Conservation (phyloP, 2,113 vertebrate species). For the Xiphorhynchus elegans region DNA sequence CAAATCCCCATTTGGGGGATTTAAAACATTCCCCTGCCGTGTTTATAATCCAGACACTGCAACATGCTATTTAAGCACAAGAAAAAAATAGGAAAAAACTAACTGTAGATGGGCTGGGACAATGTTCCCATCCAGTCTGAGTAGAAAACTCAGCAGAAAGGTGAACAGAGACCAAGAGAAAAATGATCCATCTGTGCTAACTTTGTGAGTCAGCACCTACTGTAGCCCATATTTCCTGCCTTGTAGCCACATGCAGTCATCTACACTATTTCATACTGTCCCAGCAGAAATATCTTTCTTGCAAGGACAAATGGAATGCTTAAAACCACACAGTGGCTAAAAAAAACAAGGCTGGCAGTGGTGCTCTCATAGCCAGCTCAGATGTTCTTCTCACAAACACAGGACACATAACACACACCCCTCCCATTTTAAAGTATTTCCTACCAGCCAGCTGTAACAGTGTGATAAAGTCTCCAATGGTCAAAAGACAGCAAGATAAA, state of each 20-base stretch:
- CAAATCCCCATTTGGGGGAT: slow-evolving; percentile 34
- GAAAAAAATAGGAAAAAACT: background rate
- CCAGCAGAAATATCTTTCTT: background rate
- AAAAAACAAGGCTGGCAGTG: background rate
- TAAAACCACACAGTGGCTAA: background rate
- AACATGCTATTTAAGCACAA: background rate
- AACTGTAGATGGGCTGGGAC: background rate
- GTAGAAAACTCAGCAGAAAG: background rate
- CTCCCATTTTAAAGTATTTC: background rate
- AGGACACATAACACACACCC: fast-evolving
- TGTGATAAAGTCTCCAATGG: background rate
- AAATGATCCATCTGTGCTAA: background rate
- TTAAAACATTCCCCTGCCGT: background rate
- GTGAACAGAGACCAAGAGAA: background rate
- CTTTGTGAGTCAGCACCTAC: background rate
- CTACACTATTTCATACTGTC: background rate
- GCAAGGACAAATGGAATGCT: background rate
- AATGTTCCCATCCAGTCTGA: background rate
- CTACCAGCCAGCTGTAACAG: background rate
- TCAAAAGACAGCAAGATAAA: background rate
- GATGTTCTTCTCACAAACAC: background rate
- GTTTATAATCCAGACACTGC: background rate
- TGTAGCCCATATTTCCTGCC: background rate
- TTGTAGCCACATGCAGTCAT: background rate
- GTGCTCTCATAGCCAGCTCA: background rate